phyloP scores from a whole-genome alignment of 2,797 vertebrate species.

The Petrocephalus sullivani region DNA sequence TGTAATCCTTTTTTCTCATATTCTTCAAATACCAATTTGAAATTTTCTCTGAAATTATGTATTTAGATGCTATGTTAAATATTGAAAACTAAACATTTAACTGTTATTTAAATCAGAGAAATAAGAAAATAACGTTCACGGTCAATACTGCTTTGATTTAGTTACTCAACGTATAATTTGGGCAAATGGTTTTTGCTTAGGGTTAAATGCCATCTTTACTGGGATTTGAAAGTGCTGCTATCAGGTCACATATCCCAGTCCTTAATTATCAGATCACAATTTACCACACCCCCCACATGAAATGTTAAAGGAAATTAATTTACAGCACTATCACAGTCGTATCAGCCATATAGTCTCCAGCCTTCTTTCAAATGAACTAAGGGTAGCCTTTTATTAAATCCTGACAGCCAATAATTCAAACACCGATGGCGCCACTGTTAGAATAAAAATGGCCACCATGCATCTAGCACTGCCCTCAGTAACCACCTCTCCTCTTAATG shows the following conservation, averaged over 20 bases:
- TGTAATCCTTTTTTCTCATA: background rate
- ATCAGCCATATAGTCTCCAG: background rate
- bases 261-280: background rate
- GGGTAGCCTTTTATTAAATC: slow-evolving; percentile 9
- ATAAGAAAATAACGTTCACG: background rate
- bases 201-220: background rate
- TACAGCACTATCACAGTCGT: background rate
- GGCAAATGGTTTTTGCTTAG: background rate
- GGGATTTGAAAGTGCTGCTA: background rate
- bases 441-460: background rate
- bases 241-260: background rate
- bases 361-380: background rate
- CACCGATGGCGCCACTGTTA: background rate
- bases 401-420: slow-evolving; percentile 7
- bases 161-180: background rate
- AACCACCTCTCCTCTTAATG: background rate
- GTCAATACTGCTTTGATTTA: background rate
- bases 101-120: background rate
- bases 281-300: background rate
- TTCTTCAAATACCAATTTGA: background rate
- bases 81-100: background rate
- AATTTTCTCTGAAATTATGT: background rate
- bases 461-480: background rate
- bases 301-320: background rate
- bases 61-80: background rate